Evolutionary conservation across 1,140 invertebrate genomes (phyloP).

Genomic region (Parasteatoda tepidariorum): DNA sequence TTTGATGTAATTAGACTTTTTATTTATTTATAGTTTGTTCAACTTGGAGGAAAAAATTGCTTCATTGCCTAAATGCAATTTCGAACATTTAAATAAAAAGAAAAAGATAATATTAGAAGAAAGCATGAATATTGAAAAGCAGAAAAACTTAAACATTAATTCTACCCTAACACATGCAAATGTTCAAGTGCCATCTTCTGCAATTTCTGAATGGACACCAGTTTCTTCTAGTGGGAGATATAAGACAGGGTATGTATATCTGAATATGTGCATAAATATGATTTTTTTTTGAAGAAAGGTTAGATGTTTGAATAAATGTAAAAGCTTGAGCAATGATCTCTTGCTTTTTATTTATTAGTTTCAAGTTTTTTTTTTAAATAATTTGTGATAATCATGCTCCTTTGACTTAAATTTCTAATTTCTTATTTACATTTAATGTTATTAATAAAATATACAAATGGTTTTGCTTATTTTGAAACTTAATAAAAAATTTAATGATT

Average conservation of each 20-base stretch:
- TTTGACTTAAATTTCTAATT: too few relatives aligned
- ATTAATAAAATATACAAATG: too few relatives aligned
- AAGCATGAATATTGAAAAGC: conserved; percentile 15
- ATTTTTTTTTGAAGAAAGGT: neutral
- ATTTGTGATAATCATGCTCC: too few relatives aligned
- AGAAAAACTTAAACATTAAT: neutral
- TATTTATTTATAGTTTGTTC: conserved; percentile 74
- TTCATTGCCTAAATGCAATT: conserved; percentile 76
- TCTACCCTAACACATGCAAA: conserved; percentile 7
- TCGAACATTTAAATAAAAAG: conserved; percentile 59
- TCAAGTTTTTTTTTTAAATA: neutral
- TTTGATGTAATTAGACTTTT: neutral
- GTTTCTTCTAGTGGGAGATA: conserved; percentile 62
- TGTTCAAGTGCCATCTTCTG: conserved; percentile 16
- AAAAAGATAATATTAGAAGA: conserved; percentile 41
- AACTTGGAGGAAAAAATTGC: conserved; percentile 88
- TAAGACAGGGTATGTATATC: conserved; percentile 64
- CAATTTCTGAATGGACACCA: neutral
- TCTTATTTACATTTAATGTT: too few relatives aligned
- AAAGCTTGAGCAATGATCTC: neutral
- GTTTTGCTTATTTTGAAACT: too few relatives aligned
- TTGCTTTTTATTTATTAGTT: neutral
- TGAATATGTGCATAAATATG: neutral
- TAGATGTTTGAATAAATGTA: neutral
- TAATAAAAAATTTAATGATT: too few relatives aligned